These are phyloP conservation scores for Mya arenaria DNA, from an alignment of 1,140 invertebrate genomes.

Conservation along the genomic window DNA sequence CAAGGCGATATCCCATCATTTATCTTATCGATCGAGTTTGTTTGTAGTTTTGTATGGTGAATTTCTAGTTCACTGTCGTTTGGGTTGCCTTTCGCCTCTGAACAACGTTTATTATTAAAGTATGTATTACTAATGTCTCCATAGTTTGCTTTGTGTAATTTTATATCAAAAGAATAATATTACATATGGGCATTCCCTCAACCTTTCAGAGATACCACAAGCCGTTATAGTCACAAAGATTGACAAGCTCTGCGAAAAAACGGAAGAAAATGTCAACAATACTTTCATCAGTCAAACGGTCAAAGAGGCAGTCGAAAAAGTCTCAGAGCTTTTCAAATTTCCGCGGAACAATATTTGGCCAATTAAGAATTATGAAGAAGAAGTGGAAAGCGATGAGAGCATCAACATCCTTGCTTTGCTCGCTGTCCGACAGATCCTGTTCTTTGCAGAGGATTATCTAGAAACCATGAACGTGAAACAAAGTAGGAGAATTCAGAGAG, in stretches of 20 bases:
- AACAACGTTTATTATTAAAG: no score
- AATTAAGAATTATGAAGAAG: constrained; percentile 45
- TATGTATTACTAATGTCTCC: no score
- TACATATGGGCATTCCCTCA: no score
- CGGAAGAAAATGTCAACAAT: not conserved
- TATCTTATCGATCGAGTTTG: no score
- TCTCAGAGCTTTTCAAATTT: constrained; percentile 28
- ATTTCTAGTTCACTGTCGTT: no score
- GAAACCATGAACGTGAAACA: constrained; percentile 7
- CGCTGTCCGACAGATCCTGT: constrained; percentile 21
- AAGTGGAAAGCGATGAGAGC: constrained; percentile 10
- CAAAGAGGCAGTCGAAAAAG: constrained; percentile 21
- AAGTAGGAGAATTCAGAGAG: not conserved
- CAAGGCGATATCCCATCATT: no score
- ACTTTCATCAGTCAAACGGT: constrained; percentile 14
- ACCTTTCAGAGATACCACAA: constrained; percentile 26
- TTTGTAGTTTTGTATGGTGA: no score
- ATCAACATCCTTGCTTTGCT: constrained; percentile 29
- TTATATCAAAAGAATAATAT: no score
- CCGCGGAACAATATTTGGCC: constrained; percentile 31
- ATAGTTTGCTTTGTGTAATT: no score
- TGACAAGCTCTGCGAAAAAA: constrained; percentile 11
- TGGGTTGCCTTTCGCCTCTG: no score
- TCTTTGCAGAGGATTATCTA: constrained; percentile 44
- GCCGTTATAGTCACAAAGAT: constrained; percentile 48